Evolutionary conservation across 2,797 vertebrate species (phyloP), one percentile per base, ranked within the genome.

Genomic region (Hydrolagus colliei): DNA sequence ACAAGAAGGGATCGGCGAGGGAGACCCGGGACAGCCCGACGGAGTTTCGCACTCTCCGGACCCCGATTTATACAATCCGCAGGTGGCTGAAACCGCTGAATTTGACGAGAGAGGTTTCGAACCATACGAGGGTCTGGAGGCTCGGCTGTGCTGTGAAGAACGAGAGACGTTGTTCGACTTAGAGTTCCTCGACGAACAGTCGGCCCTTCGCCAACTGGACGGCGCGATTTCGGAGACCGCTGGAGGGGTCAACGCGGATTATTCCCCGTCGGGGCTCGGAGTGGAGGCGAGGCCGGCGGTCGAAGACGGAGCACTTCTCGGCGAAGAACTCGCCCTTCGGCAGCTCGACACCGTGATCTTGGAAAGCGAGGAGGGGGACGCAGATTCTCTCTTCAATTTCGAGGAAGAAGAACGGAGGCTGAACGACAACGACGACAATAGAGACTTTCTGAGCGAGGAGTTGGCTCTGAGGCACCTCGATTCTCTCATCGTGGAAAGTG

Each of bases 131-230:
- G 41, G 52, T 71, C 16, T 5, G 41, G 79, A 68, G 11, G 20
- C 16, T 13, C 27, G 9, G 32, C 5, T 11, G 14, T 65, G 41
- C 6, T n/a, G 79, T 71, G 93, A 95, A 87, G 90, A 93, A 85
- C 92, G 93, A 87, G 94, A 93, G 87, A 88, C 92, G 87, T 91
- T 87, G 0, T 94, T 93, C 86, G 94, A 94, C 14, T 88, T 88
- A 91, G 86, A 90, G 88, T 20, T 92, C 14, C 22, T 73, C 10
- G 20, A 73, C 35, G 72, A 73, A 73, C 22, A 32, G 35, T 32
- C 22, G 35, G 72, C 72, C 10, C 72, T 79, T 79, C 77, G 62
- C 16, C 77, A 20, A 0, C 62, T 79, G 12, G 41, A 79, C 52
- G 22, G 14, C 12, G n/a, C 32, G 0, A 73, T 73, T 4, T 27